Base-by-base conservation (phyloP, 2,113 vertebrate genomes). In the Illadopsis cleaveri region DNA sequence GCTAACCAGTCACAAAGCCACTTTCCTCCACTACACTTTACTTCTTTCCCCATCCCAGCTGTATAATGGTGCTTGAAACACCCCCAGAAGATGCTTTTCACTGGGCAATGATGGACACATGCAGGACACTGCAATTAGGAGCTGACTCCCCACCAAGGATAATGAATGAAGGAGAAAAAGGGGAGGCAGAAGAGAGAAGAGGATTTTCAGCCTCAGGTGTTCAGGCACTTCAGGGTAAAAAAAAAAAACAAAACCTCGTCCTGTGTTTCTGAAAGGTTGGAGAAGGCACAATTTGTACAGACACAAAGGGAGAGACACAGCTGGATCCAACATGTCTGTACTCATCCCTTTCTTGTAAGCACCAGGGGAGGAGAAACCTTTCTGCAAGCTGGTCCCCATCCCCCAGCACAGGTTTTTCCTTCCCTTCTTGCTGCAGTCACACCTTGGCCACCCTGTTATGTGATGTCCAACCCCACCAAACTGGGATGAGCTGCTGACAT, bases 161-260 rank as follows among this genome's bases (percentile, higher is more conserved):
- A 64, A 82, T 0, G 2, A 86, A 48, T 31, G 16, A 65, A 84
- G 47, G 58, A 62, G 54, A 31, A 84, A 78, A 82, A 57, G 12
- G 11, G 16, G 38, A 86, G 27, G 53, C 30, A 87, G 68, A 58
- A 45, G 40, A 12, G 7, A 78, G 35, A 73, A 81, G 10, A 85
- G 50, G 35, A 92, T 86, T 97, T 86, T 78, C 64, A 89, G 64
- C 71, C 82, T 90, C 64, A 56, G 64, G 62, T 77, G 35, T 77
- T 88, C 54, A 80, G 54, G 30, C 12, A 58, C 71, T 72, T 69
- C 4, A 21, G 66, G 73, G 31, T 47, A 27, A 54, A 78, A 75
- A 25, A 75, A 25, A 50, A 22, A 35, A 6, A 0, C 4, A 1
- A 12, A 33, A 40, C 66, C 24, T 82, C 82, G 22, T 40, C 61